A percentile compares a stretch with the other conserved stretches of the same genome.
Conservation (phyloP, 2,888 invertebrate genomes). For the Toxonevra muliebris region DNA sequence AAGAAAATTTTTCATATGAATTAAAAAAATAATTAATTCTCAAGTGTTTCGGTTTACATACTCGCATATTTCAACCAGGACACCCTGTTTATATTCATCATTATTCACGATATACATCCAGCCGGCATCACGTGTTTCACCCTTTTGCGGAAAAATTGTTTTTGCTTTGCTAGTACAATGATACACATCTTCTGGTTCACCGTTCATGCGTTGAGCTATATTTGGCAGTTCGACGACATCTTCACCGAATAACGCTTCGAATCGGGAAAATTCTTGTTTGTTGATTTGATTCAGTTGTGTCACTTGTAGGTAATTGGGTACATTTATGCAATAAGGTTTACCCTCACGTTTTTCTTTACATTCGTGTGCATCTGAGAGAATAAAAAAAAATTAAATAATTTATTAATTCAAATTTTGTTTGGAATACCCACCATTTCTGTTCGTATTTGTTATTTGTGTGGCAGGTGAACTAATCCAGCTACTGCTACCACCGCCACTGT, state of each 20-base stretch:
- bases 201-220: slow-evolving; percentile 66
- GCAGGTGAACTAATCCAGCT: not conserved
- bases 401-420: slow-evolving; percentile 9
- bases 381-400: not conserved
- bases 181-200: slow-evolving; percentile 59
- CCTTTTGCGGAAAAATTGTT: slow-evolving; percentile 71
- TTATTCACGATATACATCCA: slow-evolving; percentile 81
- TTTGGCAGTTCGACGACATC: slow-evolving; percentile 63
- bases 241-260: slow-evolving; percentile 57
- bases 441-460: not conserved
- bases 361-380: slow-evolving; percentile 6
- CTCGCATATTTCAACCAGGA: slow-evolving; percentile 78
- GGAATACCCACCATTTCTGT: slow-evolving; percentile 5
- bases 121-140: slow-evolving; percentile 69
- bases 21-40: not conserved
- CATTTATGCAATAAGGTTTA: slow-evolving; percentile 65
- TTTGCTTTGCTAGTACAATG: slow-evolving; percentile 65
- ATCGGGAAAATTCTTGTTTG: slow-evolving; percentile 44
- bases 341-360: slow-evolving; percentile 39
- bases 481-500: not conserved
- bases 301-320: slow-evolving; percentile 64
- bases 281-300: slow-evolving; percentile 55
- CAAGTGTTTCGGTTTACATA: slow-evolving; percentile 65
- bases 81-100: slow-evolving; percentile 73
- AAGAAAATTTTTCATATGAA: not conserved